These are phyloP conservation scores for Jaculus jaculus DNA, from an alignment of 2,113 vertebrate genomes.

Conservation along the genomic window DNA sequence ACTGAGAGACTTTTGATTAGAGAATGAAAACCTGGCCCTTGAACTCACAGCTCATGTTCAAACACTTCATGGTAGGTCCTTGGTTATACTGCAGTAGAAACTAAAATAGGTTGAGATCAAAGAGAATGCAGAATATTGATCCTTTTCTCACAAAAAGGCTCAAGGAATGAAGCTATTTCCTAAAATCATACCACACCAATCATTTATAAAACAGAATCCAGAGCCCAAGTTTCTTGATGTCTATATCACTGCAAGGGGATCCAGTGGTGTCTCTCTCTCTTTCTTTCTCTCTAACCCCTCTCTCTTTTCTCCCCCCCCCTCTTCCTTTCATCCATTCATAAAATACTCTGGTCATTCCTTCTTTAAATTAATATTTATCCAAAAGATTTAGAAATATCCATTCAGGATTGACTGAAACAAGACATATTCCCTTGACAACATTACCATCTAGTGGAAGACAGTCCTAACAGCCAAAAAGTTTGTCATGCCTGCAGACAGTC, in stretches of 20 bases:
- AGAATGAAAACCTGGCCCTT: not conserved
- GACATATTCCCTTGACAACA: slow-evolving; percentile 47
- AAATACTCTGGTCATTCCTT: not conserved
- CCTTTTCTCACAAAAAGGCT: not conserved
- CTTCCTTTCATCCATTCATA: not conserved
- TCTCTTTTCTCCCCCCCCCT: too few species aligned
- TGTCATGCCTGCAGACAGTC: not conserved
- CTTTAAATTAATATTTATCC: not conserved
- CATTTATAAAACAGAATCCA: not conserved
- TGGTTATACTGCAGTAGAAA: not conserved
- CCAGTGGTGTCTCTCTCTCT: not conserved
- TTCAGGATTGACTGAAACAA: not conserved
- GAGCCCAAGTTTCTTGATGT: not conserved
- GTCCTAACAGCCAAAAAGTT: not conserved
- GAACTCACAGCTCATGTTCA: not conserved
- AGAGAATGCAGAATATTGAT: not conserved
- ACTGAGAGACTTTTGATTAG: not conserved
- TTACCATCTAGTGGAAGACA: slow-evolving; percentile 48
- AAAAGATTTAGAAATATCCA: not conserved
- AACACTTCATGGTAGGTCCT: not conserved
- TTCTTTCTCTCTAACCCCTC: not conserved
- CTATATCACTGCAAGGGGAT: not conserved
- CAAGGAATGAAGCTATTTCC: not conserved
- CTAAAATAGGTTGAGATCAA: not conserved
- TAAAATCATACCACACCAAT: not conserved